These are phyloP conservation scores for Drosophila paulistorum DNA, from an alignment of 1,140 invertebrate species.

Conservation along the genomic window DNA sequence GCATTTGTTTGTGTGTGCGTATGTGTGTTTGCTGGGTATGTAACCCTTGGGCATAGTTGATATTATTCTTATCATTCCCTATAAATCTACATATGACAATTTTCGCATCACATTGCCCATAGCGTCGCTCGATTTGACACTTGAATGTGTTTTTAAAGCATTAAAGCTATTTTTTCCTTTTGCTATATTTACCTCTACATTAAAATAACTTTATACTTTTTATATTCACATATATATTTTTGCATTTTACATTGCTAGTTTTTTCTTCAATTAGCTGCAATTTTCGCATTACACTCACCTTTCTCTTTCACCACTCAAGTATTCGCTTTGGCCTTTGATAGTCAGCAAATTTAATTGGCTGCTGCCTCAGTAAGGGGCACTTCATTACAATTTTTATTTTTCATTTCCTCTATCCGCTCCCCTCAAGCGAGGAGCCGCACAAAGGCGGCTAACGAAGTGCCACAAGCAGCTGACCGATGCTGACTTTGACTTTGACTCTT, in stretches of 20 bases:
- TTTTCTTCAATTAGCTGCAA: slow-evolving; percentile 40
- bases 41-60: slow-evolving; percentile 75
- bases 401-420: not conserved
- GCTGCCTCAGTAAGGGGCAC: slow-evolving; percentile 39
- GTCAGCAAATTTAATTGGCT: slow-evolving; percentile 61
- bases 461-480: slow-evolving; percentile 52
- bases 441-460: slow-evolving; percentile 56
- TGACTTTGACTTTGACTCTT: slow-evolving; percentile 49
- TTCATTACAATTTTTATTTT: slow-evolving; percentile 48
- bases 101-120: slow-evolving; percentile 61
- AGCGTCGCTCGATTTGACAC: slow-evolving; percentile 3
- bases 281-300: slow-evolving; percentile 16
- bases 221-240: not conserved
- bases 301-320: slow-evolving; percentile 24
- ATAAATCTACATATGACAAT: slow-evolving; percentile 82
- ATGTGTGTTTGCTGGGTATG: slow-evolving; percentile 11
- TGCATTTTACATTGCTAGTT: not conserved
- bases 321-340: slow-evolving; percentile 40
- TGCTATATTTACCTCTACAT: too few species aligned
- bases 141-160: slow-evolving; percentile 32
- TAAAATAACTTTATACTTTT: not conserved
- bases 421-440: slow-evolving; percentile 17
- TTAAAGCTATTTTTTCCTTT: slow-evolving; percentile 40
- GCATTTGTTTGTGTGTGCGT: slow-evolving; percentile 21
- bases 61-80: slow-evolving; percentile 75